These are phyloP conservation scores for Neelides folsomi DNA, from an alignment of 2,888 invertebrate species.

Conservation along the genomic window DNA sequence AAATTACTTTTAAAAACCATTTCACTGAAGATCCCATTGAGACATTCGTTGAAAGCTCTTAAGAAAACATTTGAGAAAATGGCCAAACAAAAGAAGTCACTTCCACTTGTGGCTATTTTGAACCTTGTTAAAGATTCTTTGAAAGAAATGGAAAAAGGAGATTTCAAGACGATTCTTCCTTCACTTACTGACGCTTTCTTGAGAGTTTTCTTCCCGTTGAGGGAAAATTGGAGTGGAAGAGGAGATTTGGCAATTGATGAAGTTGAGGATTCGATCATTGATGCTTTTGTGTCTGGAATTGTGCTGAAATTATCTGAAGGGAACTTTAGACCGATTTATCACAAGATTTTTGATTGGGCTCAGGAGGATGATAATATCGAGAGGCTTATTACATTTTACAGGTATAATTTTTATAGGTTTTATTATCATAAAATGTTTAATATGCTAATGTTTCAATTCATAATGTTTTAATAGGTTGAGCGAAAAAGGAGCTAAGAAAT, in stretches of 20 bases:
- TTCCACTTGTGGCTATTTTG: conserved; percentile 58
- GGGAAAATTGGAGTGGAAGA: conserved; percentile 12
- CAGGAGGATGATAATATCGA: conserved; percentile 44
- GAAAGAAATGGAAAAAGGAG: conserved; percentile 46
- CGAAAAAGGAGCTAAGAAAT: conserved; percentile 58
- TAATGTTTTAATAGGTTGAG: conserved; percentile 45
- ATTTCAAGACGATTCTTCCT: conserved; percentile 52
- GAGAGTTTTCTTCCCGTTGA: conserved; percentile 38
- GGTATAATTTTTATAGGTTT: conserved; percentile 37
- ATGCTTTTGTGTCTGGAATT: conserved; percentile 57
- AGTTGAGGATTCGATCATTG: conserved; percentile 61
- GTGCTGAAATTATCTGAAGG: conserved; percentile 79
- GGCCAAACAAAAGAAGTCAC: conserved; percentile 30
- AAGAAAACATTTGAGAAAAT: conserved; percentile 22
- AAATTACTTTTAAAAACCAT: conserved; percentile 24
- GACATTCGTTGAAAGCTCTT: conserved; percentile 23
- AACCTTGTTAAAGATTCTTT: conserved; percentile 61
- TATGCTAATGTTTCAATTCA: background rate
- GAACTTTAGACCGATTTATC: conserved; percentile 75
- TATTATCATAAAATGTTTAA: background rate
- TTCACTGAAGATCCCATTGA: conserved; percentile 25
- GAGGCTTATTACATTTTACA: conserved; percentile 67
- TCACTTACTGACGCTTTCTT: conserved; percentile 63
- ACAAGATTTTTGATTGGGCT: conserved; percentile 78
- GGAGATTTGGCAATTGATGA: conserved; percentile 40